These are phyloP conservation scores for Fregata magnificens DNA, from an alignment of 2,113 vertebrate genomes.

Conservation along the genomic window DNA sequence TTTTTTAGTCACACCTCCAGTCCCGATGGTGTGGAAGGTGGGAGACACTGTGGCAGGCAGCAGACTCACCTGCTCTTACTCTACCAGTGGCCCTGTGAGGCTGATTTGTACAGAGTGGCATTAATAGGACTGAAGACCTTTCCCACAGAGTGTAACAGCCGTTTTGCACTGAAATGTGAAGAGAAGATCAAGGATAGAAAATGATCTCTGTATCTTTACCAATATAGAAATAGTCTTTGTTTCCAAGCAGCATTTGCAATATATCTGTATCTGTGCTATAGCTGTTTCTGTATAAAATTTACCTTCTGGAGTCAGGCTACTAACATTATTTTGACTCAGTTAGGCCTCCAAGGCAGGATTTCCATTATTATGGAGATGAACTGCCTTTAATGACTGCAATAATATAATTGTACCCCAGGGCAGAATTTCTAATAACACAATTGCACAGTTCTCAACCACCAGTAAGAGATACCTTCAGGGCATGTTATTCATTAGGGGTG, in stretches of 20 bases:
- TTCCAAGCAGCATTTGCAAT: neutral
- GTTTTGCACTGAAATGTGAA: neutral
- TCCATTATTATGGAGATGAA: conserved; percentile 79
- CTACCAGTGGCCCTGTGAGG: neutral
- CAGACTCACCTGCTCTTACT: neutral
- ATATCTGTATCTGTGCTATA: conserved; percentile 14
- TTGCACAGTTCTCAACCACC: conserved; percentile 45
- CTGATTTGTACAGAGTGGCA: neutral
- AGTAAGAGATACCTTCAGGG: conserved; percentile 54
- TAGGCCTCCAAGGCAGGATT: conserved; percentile 72
- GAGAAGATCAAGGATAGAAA: neutral
- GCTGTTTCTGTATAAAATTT: conserved; percentile 18
- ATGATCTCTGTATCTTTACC: neutral
- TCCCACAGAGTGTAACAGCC: neutral
- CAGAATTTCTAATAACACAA: conserved; percentile 69
- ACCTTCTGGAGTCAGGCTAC: conserved; percentile 41
- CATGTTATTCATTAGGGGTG: conserved; percentile 64
- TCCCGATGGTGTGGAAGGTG: neutral
- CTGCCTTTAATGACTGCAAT: conserved; percentile 75
- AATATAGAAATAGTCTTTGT: neutral
- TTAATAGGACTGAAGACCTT: neutral
- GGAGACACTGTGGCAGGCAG: neutral
- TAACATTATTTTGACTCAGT: conserved; percentile 42
- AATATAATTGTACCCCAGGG: conserved; percentile 75
- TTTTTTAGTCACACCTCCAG: neutral